Percentiles rank a stretch among this genome's conserved stretches.
These are phyloP conservation scores for Pelodiscus sinensis DNA, from an alignment of 2,113 vertebrate genomes.

Conservation along the genomic window DNA sequence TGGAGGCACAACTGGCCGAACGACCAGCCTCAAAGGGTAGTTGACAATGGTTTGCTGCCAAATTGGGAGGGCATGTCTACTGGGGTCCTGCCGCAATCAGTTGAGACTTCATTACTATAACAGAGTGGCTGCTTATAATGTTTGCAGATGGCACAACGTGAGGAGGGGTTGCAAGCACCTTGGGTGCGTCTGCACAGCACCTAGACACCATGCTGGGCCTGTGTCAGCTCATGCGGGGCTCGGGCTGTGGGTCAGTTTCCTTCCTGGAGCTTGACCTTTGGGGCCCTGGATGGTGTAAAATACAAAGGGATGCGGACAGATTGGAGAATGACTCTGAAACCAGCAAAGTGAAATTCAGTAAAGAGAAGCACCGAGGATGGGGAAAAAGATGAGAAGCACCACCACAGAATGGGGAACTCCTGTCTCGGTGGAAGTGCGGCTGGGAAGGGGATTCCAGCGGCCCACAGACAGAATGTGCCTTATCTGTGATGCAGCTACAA, in stretches of 20 bases:
- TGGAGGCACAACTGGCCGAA: background rate
- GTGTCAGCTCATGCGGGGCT: too few relatives aligned
- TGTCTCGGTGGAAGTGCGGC: background rate
- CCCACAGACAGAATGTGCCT: background rate
- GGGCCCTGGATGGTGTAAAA: background rate
- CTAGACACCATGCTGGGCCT: too few relatives aligned
- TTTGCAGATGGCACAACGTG: background rate
- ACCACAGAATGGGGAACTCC: background rate
- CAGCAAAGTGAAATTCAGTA: background rate
- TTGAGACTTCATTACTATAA: background rate
- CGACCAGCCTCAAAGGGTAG: background rate
- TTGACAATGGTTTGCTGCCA: background rate
- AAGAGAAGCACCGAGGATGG: background rate
- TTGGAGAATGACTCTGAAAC: background rate
- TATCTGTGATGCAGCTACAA: background rate
- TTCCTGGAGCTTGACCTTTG: background rate
- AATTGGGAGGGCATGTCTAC: background rate
- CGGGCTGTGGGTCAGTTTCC: background rate
- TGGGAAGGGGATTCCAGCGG: background rate
- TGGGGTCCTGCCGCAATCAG: background rate
- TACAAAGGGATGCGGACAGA: background rate
- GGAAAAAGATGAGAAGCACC: background rate
- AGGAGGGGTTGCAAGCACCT: too few relatives aligned
- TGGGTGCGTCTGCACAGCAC: too few relatives aligned
- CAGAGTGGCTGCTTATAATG: background rate